A percentile compares a stretch with the other conserved stretches of the same genome.
These are phyloP conservation scores for Oreochromis niloticus DNA, from an alignment of 2,113 vertebrate species.

Conservation along the genomic window DNA sequence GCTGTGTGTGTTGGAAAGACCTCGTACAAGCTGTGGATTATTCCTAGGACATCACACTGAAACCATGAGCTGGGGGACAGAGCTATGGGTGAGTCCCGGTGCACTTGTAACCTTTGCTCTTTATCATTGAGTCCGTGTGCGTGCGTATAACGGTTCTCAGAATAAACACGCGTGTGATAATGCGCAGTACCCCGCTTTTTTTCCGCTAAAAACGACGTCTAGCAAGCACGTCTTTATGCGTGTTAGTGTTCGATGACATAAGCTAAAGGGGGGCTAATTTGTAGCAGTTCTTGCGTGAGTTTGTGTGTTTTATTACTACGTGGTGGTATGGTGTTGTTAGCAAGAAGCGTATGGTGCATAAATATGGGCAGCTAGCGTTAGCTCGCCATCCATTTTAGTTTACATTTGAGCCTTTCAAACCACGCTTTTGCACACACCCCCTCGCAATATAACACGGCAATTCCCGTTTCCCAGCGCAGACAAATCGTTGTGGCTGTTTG, in stretches of 20 bases:
- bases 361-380: neutral
- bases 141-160: neutral
- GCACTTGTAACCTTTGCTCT: neutral
- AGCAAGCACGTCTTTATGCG: neutral
- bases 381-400: conserved; percentile 20
- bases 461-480: neutral
- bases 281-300: neutral
- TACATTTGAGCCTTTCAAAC: neutral
- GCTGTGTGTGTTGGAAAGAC: conserved; percentile 16
- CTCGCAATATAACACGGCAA: neutral
- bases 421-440: conserved; percentile 48
- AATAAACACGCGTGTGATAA: neutral
- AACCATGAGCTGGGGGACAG: conserved; percentile 77
- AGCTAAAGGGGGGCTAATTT: conserved; percentile 5
- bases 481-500: neutral
- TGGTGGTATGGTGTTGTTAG: neutral
- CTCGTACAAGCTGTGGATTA: conserved; percentile 64
- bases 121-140: neutral
- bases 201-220: neutral
- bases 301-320: neutral
- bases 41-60: conserved; percentile 56
- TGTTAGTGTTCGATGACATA: neutral
- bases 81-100: conserved; percentile 68
- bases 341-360: neutral
- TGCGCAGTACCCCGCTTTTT: neutral